phyloP scores from a whole-genome alignment of 2,888 invertebrate genomes.

The Hypercompe scribonia region DNA sequence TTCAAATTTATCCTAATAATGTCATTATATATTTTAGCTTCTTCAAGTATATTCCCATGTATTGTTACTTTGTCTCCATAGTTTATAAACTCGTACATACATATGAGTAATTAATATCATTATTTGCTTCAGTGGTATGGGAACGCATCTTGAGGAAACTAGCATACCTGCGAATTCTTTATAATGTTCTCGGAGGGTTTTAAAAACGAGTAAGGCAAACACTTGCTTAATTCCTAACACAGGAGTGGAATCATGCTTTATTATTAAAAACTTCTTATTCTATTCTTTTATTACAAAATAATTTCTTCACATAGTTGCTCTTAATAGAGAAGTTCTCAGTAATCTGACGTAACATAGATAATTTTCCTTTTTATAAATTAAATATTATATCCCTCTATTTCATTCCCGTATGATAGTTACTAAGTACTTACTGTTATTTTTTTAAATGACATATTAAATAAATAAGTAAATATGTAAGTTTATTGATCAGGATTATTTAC shows the following conservation, averaged over 20 bases:
- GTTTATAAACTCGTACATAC: background rate
- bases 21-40: background rate
- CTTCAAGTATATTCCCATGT: background rate
- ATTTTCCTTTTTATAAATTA: background rate
- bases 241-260: background rate
- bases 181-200: background rate
- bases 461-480: too few species aligned
- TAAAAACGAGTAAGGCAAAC: too few species aligned
- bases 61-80: background rate
- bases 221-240: background rate
- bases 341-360: background rate
- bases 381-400: background rate
- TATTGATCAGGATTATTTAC: too few species aligned
- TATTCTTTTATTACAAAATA: too few species aligned
- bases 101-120: background rate
- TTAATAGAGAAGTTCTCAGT: background rate
- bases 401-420: background rate
- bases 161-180: background rate
- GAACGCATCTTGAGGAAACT: background rate
- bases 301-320: too few species aligned
- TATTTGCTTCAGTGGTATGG: background rate
- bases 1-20: too few species aligned
- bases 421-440: background rate
- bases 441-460: too few species aligned
- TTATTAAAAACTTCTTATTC: too few species aligned